These are phyloP conservation scores for Caenorhabditis imperialis DNA, from an alignment of 2,888 invertebrate species.

Conservation along the genomic window DNA sequence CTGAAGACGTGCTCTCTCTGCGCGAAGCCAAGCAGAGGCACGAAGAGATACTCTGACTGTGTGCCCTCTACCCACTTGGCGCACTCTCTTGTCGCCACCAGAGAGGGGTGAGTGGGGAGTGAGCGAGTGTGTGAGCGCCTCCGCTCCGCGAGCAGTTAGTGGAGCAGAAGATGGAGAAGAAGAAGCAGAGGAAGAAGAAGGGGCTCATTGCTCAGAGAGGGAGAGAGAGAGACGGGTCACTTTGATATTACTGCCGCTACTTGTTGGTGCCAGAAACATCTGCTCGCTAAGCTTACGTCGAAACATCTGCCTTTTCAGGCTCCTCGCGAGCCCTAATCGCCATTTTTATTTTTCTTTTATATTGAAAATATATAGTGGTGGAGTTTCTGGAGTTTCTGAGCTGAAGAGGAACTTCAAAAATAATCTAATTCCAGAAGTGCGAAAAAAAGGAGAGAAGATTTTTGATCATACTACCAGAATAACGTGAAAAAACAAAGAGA, in stretches of 20 bases:
- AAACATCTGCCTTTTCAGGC: too few relatives aligned
- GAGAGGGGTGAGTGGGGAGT: too few relatives aligned
- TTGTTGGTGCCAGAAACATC: slow-evolving; percentile 28
- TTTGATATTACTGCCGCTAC: slow-evolving; percentile 5
- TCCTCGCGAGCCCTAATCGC: too few relatives aligned
- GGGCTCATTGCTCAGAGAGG: slow-evolving; percentile 13
- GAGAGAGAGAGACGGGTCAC: slow-evolving; percentile 26
- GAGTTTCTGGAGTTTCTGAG: too few relatives aligned
- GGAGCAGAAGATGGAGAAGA: slow-evolving; percentile 21
- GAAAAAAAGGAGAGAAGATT: not conserved
- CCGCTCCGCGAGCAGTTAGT: slow-evolving; percentile 27
- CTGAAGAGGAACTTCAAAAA: too few relatives aligned
- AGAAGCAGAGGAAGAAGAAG: slow-evolving; percentile 11
- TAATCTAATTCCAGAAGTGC: not conserved
- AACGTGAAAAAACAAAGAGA: too few relatives aligned
- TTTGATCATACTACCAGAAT: too few relatives aligned
- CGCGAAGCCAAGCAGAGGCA: not conserved
- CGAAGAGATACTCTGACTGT: not conserved
- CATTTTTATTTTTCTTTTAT: too few relatives aligned
- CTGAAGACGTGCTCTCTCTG: too few relatives aligned
- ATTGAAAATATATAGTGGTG: too few relatives aligned
- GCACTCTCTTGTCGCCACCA: slow-evolving; percentile 1
- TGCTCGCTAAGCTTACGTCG: slow-evolving; percentile 13
- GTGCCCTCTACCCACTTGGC: too few relatives aligned
- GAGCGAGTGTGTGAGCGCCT: too few relatives aligned